Base-by-base conservation (phyloP, 2,797 vertebrate species). In the Rhinophrynus dorsalis region DNA sequence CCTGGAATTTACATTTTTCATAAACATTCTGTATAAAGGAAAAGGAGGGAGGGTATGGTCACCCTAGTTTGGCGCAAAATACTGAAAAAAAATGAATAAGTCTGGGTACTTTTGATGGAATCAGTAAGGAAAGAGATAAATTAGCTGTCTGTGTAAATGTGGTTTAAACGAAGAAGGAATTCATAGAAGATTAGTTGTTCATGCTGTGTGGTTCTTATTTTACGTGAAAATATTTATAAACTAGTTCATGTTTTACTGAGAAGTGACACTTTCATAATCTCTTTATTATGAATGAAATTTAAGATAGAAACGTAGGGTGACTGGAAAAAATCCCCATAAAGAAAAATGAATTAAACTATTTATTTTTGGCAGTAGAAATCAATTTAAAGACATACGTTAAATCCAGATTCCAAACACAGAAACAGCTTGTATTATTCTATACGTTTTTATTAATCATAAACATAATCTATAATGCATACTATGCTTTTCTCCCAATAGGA, bases 101-200 rank as follows among this genome's bases (percentile, higher is more conserved):
- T 8, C 23, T 56, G 42, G 61, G 38, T 62, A 63, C 42, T 45
- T 44, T 55, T 63, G 82, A 79, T 80, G 81, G 84, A 76, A 77
- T 78, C 75, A 12, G 50, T 75, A 74, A 67, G 82, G 82, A 80
- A 85, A 79, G 78, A 52, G 81, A 84, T 82, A 83, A 83, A 85
- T 84, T 82, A 83, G 82, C 83, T 82, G 83, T 79, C 80, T 63
- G 0, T 81, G 74, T 74, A 76, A 82, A 74, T 23, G 58, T 57
- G 77, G 74, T 76, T 78, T 67, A 78, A 80, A 74, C 75, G 78
- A 81, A 74, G 74, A 77, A 70, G 78, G 77, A 80, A 82, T 85
- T 80, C 71, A 51, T 58, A 48, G 54, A 24, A 57, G 56, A 59
- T 57, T 48, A 45, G 27, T 40, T 58, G 35, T 58, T 58, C 55